phyloP scores from a whole-genome alignment of 2,888 invertebrate genomes.

The Atethmia centrago region DNA sequence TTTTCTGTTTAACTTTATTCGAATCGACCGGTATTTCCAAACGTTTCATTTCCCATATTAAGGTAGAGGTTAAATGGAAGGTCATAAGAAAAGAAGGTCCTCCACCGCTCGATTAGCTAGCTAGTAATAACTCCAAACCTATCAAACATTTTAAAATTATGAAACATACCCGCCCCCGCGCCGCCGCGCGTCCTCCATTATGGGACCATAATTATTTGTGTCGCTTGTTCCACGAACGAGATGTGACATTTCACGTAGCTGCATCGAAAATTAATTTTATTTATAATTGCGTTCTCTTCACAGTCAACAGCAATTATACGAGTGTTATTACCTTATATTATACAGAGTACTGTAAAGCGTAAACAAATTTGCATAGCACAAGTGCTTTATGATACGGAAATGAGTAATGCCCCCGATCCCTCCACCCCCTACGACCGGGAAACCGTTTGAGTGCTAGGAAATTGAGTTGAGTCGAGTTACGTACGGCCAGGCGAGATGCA shows the following conservation, averaged over 20 bases:
- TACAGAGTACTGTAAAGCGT: conserved; percentile 47
- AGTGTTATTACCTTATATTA: conserved; percentile 58
- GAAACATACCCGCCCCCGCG: conserved; percentile 14
- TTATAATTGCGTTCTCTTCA: conserved; percentile 49
- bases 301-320: conserved; percentile 45
- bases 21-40: neutral
- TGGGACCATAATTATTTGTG: conserved; percentile 21
- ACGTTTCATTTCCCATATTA: neutral
- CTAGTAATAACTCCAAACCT: conserved; percentile 10
- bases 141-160: conserved; percentile 29
- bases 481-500: conserved; percentile 65
- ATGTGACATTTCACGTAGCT: conserved; percentile 21
- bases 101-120: neutral
- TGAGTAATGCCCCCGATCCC: conserved; percentile 68
- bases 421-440: conserved; percentile 64
- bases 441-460: conserved; percentile 80
- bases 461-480: conserved; percentile 77
- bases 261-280: conserved; percentile 51
- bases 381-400: conserved; percentile 77
- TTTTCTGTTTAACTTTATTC: neutral
- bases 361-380: conserved; percentile 64
- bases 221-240: conserved; percentile 26
- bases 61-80: neutral
- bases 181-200: conserved; percentile 15
- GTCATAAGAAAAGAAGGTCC: neutral